phyloP scores from a whole-genome alignment of 2,113 vertebrate species.

The Erythrocercus mccallii region DNA sequence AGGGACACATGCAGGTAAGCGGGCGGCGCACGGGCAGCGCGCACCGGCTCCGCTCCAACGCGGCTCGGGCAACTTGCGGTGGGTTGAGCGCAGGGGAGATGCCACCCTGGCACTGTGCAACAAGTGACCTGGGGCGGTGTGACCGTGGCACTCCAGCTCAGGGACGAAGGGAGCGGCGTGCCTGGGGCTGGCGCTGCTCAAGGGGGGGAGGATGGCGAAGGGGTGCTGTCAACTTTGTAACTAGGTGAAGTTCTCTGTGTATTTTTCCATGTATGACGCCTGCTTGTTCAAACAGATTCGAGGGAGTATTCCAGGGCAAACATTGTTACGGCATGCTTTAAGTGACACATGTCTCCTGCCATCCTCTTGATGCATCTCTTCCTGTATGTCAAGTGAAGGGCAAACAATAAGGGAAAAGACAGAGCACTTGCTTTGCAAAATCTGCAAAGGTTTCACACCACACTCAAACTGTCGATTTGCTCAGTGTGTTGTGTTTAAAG shows the following conservation, averaged over 20 bases:
- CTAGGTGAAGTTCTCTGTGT: constrained; percentile 38
- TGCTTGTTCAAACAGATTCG: constrained; percentile 51
- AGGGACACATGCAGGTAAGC: constrained; percentile 85
- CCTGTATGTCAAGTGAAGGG: constrained; percentile 80
- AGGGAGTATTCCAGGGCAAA: constrained; percentile 36
- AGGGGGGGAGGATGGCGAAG: not conserved
- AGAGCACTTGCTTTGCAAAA: constrained; percentile 44
- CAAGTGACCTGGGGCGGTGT: constrained; percentile 65
- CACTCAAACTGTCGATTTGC: not conserved
- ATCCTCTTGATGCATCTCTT: constrained; percentile 58
- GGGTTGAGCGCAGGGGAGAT: not conserved
- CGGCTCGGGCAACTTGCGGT: not conserved
- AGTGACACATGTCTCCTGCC: constrained; percentile 31
- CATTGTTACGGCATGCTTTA: constrained; percentile 9
- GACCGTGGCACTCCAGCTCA: not conserved
- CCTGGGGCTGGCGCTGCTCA: not conserved
- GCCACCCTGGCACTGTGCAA: constrained; percentile 53
- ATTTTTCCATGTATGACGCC: not conserved
- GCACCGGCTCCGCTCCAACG: not conserved
- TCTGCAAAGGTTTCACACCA: constrained; percentile 21
- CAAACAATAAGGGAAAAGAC: constrained; percentile 63
- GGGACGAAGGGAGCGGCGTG: not conserved
- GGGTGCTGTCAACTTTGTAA: constrained; percentile 55
- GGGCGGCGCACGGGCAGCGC: not conserved
- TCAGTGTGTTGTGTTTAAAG: not conserved